Base-by-base conservation (phyloP, 1,140 invertebrate species). In the Drosophila baimaii region DNA sequence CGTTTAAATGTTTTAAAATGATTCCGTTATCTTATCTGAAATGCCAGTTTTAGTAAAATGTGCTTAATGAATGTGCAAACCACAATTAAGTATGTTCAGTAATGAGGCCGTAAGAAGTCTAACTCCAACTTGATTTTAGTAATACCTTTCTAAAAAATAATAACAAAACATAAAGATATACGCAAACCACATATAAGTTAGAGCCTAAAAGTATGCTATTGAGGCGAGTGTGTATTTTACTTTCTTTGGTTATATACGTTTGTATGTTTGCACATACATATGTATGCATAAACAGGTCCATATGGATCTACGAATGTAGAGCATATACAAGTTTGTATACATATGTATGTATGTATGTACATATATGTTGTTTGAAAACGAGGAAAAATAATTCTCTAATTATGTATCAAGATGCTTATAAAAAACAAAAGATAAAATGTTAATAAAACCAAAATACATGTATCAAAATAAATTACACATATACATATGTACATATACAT, bases 1-100 rank as follows among this genome's bases (percentile, higher is more conserved):
- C 31, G 3, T 52, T 35, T 33, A 33, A 35, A 52, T 15, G 13
- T n/a, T 33, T 33, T 21, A 6, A 13, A 59, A 39, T 39, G 13
- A 23, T 29, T 15, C 15, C 4, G 13, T 35, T 35, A 21, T 13
- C 23, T 46, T 27, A 56, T 29, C 15, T 47, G 15, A 43, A 54
- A 21, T 44, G 8, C 1, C n/a, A 23, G 5, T 3, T 10, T 31
- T 19, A 23, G 15, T 10, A 39, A 65, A 29, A 37, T 25, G 23
- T 39, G 17, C 37, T 37, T 62, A 27, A 12, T 19, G 13, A 61
- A 33, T 15, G 58, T 31, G 31, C 13, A 58, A 52, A n/a, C 7
- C 8, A 19, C 9, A 56, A 56, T 35, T 19, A 54, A 54, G 51
- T 35, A 56, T 61, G 47, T 12, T 25, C 21, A 47, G 49, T 21